Percentiles rank a stretch among this genome's conserved stretches.
phyloP scores from a whole-genome alignment of 2,797 vertebrate genomes.

The Falco cherrug region DNA sequence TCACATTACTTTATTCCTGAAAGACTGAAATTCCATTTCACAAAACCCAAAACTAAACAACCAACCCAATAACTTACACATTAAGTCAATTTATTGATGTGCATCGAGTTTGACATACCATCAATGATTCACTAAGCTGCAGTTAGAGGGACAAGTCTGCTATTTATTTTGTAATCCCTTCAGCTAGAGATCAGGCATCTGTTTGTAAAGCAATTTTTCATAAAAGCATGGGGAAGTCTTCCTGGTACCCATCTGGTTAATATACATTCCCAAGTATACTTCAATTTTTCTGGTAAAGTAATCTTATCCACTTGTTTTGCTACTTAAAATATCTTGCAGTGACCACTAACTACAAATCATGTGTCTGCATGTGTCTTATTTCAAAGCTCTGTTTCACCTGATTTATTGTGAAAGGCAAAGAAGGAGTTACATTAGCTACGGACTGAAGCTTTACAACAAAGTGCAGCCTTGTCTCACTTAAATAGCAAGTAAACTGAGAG shows the following conservation, averaged over 20 bases:
- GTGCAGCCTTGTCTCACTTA: not conserved
- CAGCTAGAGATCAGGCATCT: conserved; percentile 51
- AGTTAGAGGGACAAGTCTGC: conserved; percentile 36
- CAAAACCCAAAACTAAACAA: not conserved
- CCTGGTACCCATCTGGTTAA: conserved; percentile 32
- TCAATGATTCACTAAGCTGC: not conserved
- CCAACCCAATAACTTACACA: not conserved
- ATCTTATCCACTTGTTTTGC: not conserved
- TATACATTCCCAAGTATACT: not conserved
- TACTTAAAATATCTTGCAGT: not conserved
- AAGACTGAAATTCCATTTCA: not conserved
- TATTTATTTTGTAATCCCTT: conserved; percentile 45
- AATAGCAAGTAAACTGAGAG: not conserved
- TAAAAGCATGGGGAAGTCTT: not conserved
- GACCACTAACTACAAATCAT: not conserved
- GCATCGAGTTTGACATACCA: not conserved
- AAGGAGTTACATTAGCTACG: not conserved
- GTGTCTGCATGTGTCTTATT: not conserved
- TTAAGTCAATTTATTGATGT: not conserved
- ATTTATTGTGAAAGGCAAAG: not conserved
- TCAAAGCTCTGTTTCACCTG: not conserved
- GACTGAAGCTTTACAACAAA: not conserved
- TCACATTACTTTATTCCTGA: not conserved
- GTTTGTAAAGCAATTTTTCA: conserved; percentile 23
- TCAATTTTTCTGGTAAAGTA: not conserved